Conservation (phyloP, 2,888 invertebrate species). For the Chaitophorus viminalis region DNA sequence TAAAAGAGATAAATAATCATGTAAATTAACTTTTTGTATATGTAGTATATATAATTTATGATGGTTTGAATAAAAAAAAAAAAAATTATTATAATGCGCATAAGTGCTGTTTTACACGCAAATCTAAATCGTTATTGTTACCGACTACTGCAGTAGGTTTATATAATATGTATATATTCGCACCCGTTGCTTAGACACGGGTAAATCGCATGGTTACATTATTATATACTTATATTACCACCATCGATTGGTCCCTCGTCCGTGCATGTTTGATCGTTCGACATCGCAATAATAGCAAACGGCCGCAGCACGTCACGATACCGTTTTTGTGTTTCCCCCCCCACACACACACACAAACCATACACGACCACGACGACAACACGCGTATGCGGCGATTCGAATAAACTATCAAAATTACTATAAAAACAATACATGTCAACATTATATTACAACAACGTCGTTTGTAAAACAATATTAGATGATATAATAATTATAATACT, state of each 20-base stretch:
- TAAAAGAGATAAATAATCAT: too few species aligned
- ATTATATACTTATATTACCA: too few species aligned
- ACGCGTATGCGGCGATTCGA: too few species aligned
- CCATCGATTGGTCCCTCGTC: neutral
- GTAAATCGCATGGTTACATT: neutral
- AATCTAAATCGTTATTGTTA: conserved; percentile 14
- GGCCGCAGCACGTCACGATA: neutral
- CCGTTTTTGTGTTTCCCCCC: too few species aligned
- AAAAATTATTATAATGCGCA: neutral
- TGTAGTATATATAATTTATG: too few species aligned
- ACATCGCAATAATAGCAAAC: neutral
- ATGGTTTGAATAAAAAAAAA: too few species aligned
- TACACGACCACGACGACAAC: neutral
- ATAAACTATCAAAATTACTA: neutral
- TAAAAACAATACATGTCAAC: neutral
- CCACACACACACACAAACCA: too few species aligned
- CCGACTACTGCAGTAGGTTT: too few species aligned
- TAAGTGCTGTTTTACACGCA: neutral
- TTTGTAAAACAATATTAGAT: too few species aligned
- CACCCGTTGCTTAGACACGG: conserved; percentile 20
- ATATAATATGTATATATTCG: neutral
- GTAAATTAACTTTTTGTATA: too few species aligned
- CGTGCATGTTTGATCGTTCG: neutral
- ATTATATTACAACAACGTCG: too few species aligned
- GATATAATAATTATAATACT: too few species aligned